These are phyloP conservation scores for Menidia menidia DNA, from an alignment of 2,797 vertebrate species.

Conservation along the genomic window DNA sequence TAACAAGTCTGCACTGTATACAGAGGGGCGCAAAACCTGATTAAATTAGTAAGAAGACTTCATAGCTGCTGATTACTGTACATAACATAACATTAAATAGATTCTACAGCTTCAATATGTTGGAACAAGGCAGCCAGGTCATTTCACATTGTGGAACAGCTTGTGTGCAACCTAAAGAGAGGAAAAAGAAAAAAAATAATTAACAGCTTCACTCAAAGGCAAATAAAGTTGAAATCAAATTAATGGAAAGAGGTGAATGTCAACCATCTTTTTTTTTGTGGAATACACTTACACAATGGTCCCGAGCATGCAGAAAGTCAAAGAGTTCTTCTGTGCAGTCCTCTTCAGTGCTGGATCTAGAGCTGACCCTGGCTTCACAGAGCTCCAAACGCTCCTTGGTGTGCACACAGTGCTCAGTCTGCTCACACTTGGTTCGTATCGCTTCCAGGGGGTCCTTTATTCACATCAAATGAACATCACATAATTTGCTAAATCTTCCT, in stretches of 20 bases:
- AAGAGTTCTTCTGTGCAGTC: constrained; percentile 94
- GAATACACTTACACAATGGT: constrained; percentile 89
- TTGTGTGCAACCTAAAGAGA: constrained; percentile 76
- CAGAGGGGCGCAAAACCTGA: constrained; percentile 1
- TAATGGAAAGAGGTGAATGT: background rate
- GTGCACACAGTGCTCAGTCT: constrained; percentile 87
- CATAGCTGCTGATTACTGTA: constrained; percentile 25
- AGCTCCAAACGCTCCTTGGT: constrained; percentile 83
- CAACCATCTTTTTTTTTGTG: background rate
- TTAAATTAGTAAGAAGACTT: constrained; percentile 20
- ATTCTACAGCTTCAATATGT: constrained; percentile 38
- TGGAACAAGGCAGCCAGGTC: constrained; percentile 34
- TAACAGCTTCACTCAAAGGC: background rate
- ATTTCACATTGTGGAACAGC: constrained; percentile 80
- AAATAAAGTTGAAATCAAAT: no score
- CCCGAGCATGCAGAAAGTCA: constrained; percentile 92
- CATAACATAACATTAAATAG: constrained; percentile 35
- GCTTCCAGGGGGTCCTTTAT: constrained; percentile 87
- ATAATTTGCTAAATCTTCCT: background rate
- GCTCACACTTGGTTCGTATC: constrained; percentile 86
- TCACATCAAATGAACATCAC: background rate
- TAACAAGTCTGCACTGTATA: constrained; percentile 8
- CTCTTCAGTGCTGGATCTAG: constrained; percentile 84
- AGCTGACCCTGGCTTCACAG: constrained; percentile 85
- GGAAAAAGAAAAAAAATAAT: constrained; percentile 16